A percentile compares a stretch with the other conserved stretches of the same genome.
phyloP scores from a whole-genome alignment of 1,140 invertebrate species.

The Caerostris extrusa region DNA sequence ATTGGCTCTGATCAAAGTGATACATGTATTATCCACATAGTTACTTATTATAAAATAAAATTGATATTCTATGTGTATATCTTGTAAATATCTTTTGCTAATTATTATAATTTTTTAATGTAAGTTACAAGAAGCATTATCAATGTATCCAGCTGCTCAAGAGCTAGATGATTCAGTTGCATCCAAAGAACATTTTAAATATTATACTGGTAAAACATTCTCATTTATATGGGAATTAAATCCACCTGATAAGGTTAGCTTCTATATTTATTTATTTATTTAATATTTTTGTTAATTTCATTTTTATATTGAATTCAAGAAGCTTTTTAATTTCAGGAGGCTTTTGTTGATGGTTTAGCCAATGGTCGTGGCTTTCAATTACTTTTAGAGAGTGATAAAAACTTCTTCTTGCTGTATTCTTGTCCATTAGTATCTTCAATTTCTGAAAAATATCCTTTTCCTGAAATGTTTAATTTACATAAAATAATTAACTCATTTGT shows the following conservation, averaged over 20 bases:
- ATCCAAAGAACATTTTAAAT: neutral
- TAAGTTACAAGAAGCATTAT: neutral
- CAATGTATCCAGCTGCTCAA: neutral
- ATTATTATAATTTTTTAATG: neutral
- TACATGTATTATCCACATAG: no score
- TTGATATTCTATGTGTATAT: no score
- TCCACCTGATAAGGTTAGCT: neutral
- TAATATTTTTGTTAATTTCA: neutral
- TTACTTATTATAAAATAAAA: no score
- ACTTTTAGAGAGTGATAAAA: constrained; percentile 34
- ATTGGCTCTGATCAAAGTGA: no score
- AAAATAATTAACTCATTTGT: no score
- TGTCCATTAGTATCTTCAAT: neutral
- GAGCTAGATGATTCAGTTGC: neutral
- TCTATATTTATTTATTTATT: neutral
- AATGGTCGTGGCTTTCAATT: constrained; percentile 45
- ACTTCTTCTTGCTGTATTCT: constrained; percentile 28
- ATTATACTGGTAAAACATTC: neutral
- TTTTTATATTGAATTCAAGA: neutral
- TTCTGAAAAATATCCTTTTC: constrained; percentile 65
- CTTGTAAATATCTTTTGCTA: no score
- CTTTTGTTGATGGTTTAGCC: constrained; percentile 62
- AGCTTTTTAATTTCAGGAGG: constrained; percentile 40
- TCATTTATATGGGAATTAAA: neutral
- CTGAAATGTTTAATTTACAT: no score